Percentiles rank a stretch among this genome's conserved stretches.
These are phyloP conservation scores for Tholera decimalis DNA, from an alignment of 2,888 invertebrate genomes.

Conservation along the genomic window DNA sequence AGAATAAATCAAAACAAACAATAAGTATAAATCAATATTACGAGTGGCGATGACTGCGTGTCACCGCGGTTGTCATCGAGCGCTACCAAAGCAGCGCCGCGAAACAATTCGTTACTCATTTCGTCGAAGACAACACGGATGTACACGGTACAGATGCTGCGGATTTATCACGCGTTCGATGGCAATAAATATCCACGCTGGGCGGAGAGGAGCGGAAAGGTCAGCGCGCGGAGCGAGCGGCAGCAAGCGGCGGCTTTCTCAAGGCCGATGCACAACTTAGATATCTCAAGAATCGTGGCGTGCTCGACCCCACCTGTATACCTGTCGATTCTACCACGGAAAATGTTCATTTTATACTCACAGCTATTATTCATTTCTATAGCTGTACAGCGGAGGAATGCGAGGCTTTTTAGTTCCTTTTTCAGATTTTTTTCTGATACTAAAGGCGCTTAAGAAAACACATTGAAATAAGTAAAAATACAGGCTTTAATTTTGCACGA, in stretches of 20 bases:
- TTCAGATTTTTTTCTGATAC: conserved; percentile 37
- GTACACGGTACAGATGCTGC: conserved; percentile 77
- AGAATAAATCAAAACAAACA: conserved; percentile 46
- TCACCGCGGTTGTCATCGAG: conserved; percentile 61
- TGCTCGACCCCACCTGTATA: conserved; percentile 81
- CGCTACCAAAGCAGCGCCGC: conserved; percentile 70
- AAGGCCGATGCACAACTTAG: conserved; percentile 86
- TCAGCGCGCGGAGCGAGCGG: conserved; percentile 75
- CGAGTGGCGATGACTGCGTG: conserved; percentile 49
- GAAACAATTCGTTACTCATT: conserved; percentile 72
- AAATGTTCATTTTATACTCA: conserved; percentile 61
- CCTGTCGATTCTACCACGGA: conserved; percentile 67
- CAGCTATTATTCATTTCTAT: conserved; percentile 50
- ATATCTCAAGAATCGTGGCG: conserved; percentile 79
- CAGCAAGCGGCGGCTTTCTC: conserved; percentile 76
- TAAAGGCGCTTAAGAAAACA: conserved; percentile 43
- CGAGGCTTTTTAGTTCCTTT: conserved; percentile 23
- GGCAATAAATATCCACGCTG: conserved; percentile 82
- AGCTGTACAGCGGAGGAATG: conserved; percentile 45
- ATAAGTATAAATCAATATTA: conserved; percentile 53
- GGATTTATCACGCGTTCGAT: conserved; percentile 82
- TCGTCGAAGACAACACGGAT: conserved; percentile 82
- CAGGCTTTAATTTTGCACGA: conserved; percentile 50
- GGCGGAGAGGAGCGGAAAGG: conserved; percentile 81
- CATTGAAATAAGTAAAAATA: conserved; percentile 56